Conservation (phyloP, 2,113 vertebrate species). For the Anthoscopus minutus region DNA sequence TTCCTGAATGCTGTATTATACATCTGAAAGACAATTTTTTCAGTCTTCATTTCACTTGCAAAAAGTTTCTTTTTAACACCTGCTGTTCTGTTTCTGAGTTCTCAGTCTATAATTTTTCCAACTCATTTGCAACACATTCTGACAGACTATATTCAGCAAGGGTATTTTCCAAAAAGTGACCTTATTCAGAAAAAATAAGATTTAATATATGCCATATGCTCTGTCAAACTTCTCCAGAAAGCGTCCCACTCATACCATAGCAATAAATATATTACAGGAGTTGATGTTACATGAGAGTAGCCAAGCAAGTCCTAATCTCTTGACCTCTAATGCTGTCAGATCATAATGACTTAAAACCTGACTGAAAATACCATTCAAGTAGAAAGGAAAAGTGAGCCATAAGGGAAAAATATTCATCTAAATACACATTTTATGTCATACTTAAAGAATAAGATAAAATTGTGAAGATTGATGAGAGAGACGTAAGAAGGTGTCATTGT, state of each 20-base stretch:
- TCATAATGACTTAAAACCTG: not conserved
- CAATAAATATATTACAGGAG: not conserved
- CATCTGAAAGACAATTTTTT: not conserved
- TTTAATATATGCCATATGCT: not conserved
- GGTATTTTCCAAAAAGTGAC: not conserved
- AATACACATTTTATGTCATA: not conserved
- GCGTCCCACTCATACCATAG: not conserved
- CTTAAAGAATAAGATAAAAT: not conserved
- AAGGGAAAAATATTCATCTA: not conserved
- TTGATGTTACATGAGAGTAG: not conserved
- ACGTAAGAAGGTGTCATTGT: not conserved
- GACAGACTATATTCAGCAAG: not conserved
- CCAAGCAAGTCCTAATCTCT: not conserved
- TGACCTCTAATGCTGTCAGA: not conserved
- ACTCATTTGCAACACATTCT: not conserved
- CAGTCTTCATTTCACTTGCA: not conserved
- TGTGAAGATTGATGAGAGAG: not conserved
- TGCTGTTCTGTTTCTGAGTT: not conserved
- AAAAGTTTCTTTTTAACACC: not conserved
- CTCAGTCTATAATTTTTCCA: not conserved
- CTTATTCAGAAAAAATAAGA: not conserved
- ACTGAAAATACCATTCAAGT: not conserved
- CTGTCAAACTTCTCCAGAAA: not conserved
- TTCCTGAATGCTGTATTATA: not conserved
- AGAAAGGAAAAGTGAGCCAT: not conserved